Evolutionary conservation across 2,888 invertebrate species (phyloP), one percentile per base, ranked within the genome.

Genomic region (Pseudococcus viburni): DNA sequence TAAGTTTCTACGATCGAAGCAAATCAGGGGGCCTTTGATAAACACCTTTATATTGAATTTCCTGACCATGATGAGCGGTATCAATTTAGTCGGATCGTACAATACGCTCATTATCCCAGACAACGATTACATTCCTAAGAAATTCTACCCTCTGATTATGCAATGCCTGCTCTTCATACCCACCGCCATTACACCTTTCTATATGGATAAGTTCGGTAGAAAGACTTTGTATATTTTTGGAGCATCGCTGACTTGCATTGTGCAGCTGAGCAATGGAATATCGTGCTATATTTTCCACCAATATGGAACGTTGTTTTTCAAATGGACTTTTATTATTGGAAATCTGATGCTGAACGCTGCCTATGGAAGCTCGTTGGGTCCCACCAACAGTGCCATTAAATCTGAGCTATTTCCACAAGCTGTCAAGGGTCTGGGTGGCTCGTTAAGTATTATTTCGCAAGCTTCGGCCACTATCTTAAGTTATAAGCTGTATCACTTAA

Each of bases 371-470:
- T n/a, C 55, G 19, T 55, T 88, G 17, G 48, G 80, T 12, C 88
- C 88, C 1, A 19, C 33, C 12, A 88, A 88, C 26, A 51, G 80
- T 39, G 80, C 88, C 19, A 59, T 88, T 12, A 48, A 80, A 11
- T 73, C 88, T 3, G 88, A 88, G 17, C 48, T 88, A 19, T 88
- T 88, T 19, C 88, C 88, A 11, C 83, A 83, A 39, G n/a, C 51
- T 51, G 51, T 88, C 11, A 80, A 83, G 17, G 88, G 88, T 42
- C 51, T 88, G 22, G 88, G 88, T 8, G 80, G 80, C 33, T 51
- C 80, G 19, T 39, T 88, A n/a, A 80, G 88, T 42, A 48, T 88
- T 12, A 88, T 88, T 7, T 51, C 80, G 19, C 88, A 88, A 80
- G 73, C 88, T 12, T 22, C 59, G 5, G 51, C 88, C 8, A 39